A percentile compares a stretch with the other conserved stretches of the same genome.
Evolutionary conservation across 2,797 vertebrate genomes (phyloP).

Genomic region (Peromyscus attwateri): DNA sequence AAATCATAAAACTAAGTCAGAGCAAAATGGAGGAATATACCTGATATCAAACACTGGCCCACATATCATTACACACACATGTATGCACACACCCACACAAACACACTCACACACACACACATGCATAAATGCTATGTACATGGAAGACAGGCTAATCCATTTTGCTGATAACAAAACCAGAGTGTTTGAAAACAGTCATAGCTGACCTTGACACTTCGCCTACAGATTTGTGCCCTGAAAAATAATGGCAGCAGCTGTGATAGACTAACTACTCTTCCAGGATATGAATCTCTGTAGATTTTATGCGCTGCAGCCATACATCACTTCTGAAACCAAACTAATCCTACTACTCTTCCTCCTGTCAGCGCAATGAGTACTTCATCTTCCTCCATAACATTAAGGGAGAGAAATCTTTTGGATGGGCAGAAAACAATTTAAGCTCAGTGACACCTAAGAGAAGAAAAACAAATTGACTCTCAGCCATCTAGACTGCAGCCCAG

Average conservation of each 20-base stretch:
- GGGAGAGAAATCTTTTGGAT: constrained; percentile 81
- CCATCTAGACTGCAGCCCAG: background rate
- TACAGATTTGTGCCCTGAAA: constrained; percentile 82
- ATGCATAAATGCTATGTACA: background rate
- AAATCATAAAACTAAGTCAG: background rate
- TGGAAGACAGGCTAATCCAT: constrained; percentile 67
- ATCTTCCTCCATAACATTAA: constrained; percentile 85
- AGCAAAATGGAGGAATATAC: background rate
- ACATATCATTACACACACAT: background rate
- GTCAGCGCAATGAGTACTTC: constrained; percentile 84
- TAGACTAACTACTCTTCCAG: constrained; percentile 82
- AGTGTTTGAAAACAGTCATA: constrained; percentile 73
- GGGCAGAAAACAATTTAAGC: constrained; percentile 86
- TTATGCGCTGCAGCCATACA: constrained; percentile 79
- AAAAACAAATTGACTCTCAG: constrained; percentile 75
- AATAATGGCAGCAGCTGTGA: constrained; percentile 81
- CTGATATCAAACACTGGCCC: background rate
- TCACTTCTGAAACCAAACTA: constrained; percentile 85
- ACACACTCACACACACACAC: background rate
- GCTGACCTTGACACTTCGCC: constrained; percentile 83
- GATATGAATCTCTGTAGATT: constrained; percentile 85
- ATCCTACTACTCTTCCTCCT: constrained; percentile 82
- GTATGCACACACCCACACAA: background rate
- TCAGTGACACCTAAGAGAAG: constrained; percentile 66
- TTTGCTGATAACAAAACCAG: constrained; percentile 66